Conservation (phyloP, 2,888 invertebrate genomes). For the Phengaris alcon region DNA sequence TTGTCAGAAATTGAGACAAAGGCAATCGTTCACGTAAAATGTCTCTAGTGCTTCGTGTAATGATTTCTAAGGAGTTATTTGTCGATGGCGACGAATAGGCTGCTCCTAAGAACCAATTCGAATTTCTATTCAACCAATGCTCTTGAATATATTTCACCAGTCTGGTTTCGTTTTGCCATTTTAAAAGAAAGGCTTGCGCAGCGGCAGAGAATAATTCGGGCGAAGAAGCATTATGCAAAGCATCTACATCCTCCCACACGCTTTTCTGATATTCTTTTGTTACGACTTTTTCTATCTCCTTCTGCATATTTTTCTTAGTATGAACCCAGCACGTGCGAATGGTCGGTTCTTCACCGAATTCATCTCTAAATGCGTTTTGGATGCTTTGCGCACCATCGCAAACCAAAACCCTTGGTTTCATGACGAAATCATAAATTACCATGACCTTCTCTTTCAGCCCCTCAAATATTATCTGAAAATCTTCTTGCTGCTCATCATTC, state of each 20-base stretch:
- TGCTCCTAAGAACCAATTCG: neutral
- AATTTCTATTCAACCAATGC: neutral
- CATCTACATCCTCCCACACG: constrained; percentile 5
- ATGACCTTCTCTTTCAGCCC: neutral
- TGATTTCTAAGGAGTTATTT: neutral
- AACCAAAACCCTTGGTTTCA: neutral
- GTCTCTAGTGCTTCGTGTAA: neutral
- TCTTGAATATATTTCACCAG: neutral
- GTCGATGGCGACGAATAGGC: neutral
- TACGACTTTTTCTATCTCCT: neutral
- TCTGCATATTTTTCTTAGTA: constrained; percentile 1
- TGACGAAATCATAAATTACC: neutral
- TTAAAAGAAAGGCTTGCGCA: constrained; percentile 2
- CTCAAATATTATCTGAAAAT: neutral
- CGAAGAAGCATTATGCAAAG: constrained; percentile 12
- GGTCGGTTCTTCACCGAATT: constrained; percentile 15
- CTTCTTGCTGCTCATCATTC: neutral
- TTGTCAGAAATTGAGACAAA: neutral
- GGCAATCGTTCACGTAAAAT: neutral
- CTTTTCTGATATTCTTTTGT: neutral
- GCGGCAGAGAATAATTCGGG: constrained; percentile 17
- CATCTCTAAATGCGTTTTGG: constrained; percentile 7
- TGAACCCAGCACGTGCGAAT: constrained; percentile 17
- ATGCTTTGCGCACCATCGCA: constrained; percentile 9
- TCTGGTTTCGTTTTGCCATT: neutral